Evolutionary conservation across 2,113 vertebrate species (phyloP), one percentile per base, ranked within the genome.

Genomic region (Oxyura jamaicensis): DNA sequence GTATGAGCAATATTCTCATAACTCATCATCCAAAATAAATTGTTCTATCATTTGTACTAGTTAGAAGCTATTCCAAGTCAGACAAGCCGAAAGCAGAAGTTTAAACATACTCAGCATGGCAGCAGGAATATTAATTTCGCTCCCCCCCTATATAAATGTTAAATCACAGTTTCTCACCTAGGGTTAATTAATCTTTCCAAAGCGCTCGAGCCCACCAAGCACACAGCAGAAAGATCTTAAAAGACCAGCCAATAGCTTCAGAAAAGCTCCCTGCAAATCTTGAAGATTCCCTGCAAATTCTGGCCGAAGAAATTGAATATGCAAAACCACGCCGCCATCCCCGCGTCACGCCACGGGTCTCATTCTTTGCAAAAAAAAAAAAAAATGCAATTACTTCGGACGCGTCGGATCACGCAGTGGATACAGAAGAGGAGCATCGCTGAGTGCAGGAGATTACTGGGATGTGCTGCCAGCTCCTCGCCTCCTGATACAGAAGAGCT

Each of bases 21-120:
- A 95, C 69, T 93, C 88, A 90, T 90, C 76, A 90, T 87, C 92
- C 94, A 79, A 96, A 95, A 97, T 95, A 95, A 97, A 97, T 95
- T 93, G 91, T 95, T 87, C 91, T 83, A 91, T 94, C 95, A 85
- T 96, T 97, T 96, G 92, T 91, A 94, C 83, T 75, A 93, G 91
- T 96, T 97, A 75, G 87, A 95, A 91, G 84, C 91, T 79, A 90
- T 84, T 96, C 89, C 89, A 93, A 94, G 86, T 58, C 95, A 96
- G 93, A 96, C 95, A 93, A 96, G 89, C 85, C 76, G 71, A 93
- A 96, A 81, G 90, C 84, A 84, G 52, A 72, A 90, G 78, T 88
- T 97, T 75, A 96, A 96, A 94, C 82, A 95, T 10, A 79, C 48
- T 48, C 78, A 55, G 73, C 41, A 66, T 33, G 31, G 67, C 46